These are phyloP conservation scores for Oligia strigilis DNA, from an alignment of 2,888 invertebrate genomes.

Conservation along the genomic window DNA sequence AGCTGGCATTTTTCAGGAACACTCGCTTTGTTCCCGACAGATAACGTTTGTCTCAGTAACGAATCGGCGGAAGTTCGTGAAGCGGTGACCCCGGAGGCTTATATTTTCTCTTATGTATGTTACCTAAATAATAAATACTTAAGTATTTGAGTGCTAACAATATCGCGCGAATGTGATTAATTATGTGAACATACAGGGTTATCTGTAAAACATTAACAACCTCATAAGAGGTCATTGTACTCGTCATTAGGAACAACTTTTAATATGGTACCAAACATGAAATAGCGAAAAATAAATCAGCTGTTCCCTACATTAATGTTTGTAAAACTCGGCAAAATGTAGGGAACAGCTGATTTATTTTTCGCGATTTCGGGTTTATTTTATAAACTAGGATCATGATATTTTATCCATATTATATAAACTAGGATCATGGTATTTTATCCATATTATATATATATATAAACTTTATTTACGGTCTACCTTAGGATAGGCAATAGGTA, in stretches of 20 bases:
- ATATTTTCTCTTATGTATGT: background rate
- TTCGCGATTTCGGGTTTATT: too few species aligned
- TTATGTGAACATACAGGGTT: background rate
- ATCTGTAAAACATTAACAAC: too few species aligned
- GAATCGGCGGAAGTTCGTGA: slow-evolving; percentile 9
- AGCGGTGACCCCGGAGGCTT: background rate
- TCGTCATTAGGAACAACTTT: too few species aligned
- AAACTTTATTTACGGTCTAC: background rate
- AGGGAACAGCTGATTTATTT: too few species aligned
- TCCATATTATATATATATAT: too few species aligned
- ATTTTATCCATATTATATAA: background rate
- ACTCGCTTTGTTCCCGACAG: slow-evolving; percentile 11
- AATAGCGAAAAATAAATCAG: too few species aligned
- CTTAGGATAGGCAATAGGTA: slow-evolving; percentile 1
- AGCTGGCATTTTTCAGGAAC: slow-evolving; percentile 7
- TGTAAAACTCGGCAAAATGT: too few species aligned
- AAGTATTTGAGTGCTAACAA: background rate
- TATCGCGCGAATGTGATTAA: background rate
- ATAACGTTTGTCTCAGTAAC: slow-evolving; percentile 13
- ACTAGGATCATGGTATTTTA: background rate
- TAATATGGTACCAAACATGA: too few species aligned
- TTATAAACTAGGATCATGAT: too few species aligned
- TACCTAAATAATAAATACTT: background rate
- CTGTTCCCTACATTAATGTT: too few species aligned
- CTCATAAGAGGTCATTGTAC: too few species aligned